Percentiles rank a stretch among this genome's conserved stretches.
Conservation (phyloP, 1,140 invertebrate genomes). For the Diachasmimorpha longicaudata region DNA sequence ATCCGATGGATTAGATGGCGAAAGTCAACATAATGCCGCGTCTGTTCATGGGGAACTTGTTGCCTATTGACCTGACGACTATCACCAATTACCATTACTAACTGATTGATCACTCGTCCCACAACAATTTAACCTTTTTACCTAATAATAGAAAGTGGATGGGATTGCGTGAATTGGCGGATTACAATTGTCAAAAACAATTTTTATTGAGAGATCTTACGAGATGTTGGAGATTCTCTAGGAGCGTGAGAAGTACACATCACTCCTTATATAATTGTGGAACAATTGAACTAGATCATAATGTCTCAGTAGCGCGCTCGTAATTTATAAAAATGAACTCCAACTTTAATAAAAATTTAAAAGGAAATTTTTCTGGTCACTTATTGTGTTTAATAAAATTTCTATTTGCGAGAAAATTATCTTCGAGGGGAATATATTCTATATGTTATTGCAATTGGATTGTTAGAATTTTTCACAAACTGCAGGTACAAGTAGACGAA, state of each 20-base stretch:
- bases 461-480: no score
- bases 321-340: no score
- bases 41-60: not conserved
- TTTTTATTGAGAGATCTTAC: not conserved
- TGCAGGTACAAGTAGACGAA: not conserved
- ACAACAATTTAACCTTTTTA: not conserved
- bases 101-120: not conserved
- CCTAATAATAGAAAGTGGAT: not conserved
- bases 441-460: no score
- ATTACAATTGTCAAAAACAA: not conserved
- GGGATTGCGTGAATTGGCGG: not conserved
- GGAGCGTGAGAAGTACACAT: not conserved
- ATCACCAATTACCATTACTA: not conserved
- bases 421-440: no score
- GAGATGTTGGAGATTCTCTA: not conserved
- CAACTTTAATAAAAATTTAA: no score
- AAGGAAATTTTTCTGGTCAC: no score
- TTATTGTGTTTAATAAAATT: no score
- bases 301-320: no score
- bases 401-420: no score
- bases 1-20: constrained; percentile 1
- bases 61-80: not conserved
- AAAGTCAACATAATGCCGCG: not conserved
- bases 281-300: not conserved
- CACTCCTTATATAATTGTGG: not conserved